Evolutionary conservation across 2,888 invertebrate species (phyloP), one percentile per base, ranked within the genome.

Genomic region (Cloeon dipterum): DNA sequence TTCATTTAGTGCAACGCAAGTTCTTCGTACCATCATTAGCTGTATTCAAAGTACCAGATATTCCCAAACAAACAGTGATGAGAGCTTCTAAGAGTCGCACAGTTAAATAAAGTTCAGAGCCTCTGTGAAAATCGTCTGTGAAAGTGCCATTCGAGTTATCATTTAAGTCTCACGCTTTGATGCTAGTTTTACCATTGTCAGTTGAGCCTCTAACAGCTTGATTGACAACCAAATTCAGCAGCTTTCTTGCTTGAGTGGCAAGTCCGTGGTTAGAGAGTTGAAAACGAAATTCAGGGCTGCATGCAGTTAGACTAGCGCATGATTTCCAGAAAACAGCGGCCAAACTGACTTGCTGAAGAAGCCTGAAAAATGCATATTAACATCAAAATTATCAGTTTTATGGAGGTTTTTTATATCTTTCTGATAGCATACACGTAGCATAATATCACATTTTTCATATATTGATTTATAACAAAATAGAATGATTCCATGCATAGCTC

Each of bases 211-310:
- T 19, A n/a, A 34, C 34, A 5, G 26, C 26, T 16, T 33, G 7
- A 3, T 25, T 33, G 8, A 38, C 34, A 44, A 55, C 26, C 42
- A 61, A 41, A 46, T 56, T 54, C 41, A 64, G 47, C 46, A 64
- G 45, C 39, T 54, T 55, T 42, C 54, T 58, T 40, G 58, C 57
- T 45, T 57, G 54, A 39, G 52, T 39, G 40, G 60, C 50, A 46
- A 59, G 54, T 1, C 47, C 36, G 49, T 61, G 58, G 17, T 51
- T 49, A 13, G 55, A 56, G 38, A 65, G 49, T 46, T 57, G 54
- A 44, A 50, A 47, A 2, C 68, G 55, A 45, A 69, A 66, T 53
- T 56, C 51, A 1, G 68, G 66, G 42, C 68, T 67, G 50, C 61
- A 65, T 35, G 20, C 14, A 13, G 65, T 63, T 32, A 71, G 46